phyloP scores from a whole-genome alignment of 2,113 vertebrate species.

The Hydrochoerus hydrochaeris region DNA sequence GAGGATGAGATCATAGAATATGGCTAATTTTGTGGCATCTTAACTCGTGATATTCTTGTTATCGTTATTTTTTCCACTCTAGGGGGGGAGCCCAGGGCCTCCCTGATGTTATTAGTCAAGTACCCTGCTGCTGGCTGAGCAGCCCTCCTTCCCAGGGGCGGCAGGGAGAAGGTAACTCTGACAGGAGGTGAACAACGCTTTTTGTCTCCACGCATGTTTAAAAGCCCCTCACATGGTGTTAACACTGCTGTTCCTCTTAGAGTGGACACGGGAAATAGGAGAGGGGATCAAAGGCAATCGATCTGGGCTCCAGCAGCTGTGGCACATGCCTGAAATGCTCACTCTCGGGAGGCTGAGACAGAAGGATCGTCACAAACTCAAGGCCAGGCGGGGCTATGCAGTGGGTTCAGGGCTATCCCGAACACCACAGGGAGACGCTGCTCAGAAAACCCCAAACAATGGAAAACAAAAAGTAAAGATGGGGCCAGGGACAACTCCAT shows the following conservation, averaged over 20 bases:
- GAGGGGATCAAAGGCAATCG: background rate
- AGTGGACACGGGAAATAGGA: background rate
- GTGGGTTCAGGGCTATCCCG: background rate
- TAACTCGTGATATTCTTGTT: background rate
- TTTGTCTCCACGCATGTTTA: background rate
- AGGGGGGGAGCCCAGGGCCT: background rate
- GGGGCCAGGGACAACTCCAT: background rate
- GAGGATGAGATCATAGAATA: background rate
- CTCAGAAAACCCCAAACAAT: no score
- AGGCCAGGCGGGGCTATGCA: background rate
- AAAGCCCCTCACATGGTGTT: accelerated
- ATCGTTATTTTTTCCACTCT: background rate
- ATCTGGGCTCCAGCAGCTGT: background rate
- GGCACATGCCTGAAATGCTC: background rate
- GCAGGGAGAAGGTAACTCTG: background rate
- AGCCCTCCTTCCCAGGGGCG: background rate
- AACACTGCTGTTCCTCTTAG: background rate
- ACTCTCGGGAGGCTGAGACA: background rate
- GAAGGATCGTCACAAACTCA: background rate
- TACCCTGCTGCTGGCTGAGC: accelerated
- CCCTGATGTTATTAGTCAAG: accelerated
- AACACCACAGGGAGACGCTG: background rate
- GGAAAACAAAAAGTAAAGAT: background rate
- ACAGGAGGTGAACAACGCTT: background rate
- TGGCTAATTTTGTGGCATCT: background rate